Conservation (phyloP, 1,140 invertebrate genomes). For the Ctenoplectra terminalis region DNA sequence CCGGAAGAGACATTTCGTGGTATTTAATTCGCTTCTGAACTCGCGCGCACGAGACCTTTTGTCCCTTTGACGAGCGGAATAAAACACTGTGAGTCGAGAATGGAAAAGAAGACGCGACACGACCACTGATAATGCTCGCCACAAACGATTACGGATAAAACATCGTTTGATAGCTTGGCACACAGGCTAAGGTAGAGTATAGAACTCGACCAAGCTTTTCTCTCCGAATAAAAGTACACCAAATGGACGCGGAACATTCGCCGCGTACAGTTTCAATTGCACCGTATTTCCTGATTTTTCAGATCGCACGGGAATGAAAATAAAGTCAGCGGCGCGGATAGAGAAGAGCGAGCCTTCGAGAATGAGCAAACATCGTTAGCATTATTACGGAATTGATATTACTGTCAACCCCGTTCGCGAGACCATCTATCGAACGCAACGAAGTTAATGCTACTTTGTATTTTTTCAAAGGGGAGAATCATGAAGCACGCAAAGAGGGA, state of each 20-base stretch:
- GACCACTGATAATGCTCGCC: not conserved
- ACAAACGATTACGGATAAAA: conserved; percentile 11
- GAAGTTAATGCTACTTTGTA: not conserved
- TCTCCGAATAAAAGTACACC: not conserved
- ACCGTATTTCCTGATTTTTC: not conserved
- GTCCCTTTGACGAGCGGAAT: conserved; percentile 3
- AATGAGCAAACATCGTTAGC: not conserved
- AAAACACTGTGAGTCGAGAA: not conserved
- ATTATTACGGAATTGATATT: not conserved
- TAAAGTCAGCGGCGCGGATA: not conserved
- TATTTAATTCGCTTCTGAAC: conserved; percentile 46
- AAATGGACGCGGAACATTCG: not conserved
- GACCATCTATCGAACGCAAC: no score
- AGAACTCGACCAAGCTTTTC: no score
- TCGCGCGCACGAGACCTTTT: conserved; percentile 17
- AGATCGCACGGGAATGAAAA: not conserved
- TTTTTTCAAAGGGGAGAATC: no score
- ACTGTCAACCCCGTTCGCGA: not conserved
- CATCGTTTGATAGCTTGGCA: not conserved
- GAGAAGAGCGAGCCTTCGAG: not conserved
- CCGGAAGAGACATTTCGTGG: conserved; percentile 43
- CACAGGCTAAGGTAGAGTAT: not conserved
- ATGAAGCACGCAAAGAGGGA: no score
- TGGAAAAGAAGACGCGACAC: not conserved
- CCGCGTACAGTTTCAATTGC: not conserved